Conservation (phyloP, 2,797 vertebrate genomes). For the Babyrousa celebensis region DNA sequence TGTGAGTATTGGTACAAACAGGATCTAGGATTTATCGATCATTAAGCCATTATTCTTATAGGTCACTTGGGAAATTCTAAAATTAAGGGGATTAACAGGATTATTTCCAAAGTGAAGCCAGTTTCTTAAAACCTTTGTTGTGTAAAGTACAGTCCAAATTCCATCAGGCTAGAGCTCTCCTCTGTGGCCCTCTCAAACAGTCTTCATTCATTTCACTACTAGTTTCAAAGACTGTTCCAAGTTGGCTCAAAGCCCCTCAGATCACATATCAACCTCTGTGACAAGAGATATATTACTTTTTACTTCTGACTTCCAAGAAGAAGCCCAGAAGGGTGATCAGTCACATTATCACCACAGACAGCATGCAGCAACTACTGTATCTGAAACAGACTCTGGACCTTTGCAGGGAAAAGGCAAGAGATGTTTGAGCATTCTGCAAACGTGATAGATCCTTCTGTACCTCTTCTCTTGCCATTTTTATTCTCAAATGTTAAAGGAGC, state of each 20-base stretch:
- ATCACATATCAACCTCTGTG: neutral
- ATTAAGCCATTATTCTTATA: neutral
- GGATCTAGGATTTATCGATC: neutral
- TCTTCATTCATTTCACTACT: neutral
- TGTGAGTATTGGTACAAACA: neutral
- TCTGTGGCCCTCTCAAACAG: neutral
- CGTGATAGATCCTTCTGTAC: neutral
- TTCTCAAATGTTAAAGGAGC: constrained; percentile 75
- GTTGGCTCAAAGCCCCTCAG: neutral
- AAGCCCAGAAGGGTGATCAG: neutral
- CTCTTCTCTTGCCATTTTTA: neutral
- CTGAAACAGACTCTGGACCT: neutral
- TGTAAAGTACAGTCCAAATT: neutral
- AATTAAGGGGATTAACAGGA: neutral
- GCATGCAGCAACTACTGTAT: neutral
- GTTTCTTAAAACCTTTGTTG: neutral
- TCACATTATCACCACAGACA: neutral
- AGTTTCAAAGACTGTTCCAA: constrained; percentile 7
- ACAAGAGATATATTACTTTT: neutral
- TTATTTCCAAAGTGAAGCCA: neutral
- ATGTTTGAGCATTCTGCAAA: neutral
- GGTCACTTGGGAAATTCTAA: neutral
- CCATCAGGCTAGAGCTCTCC: neutral
- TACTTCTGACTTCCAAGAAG: neutral
- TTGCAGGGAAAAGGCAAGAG: neutral